A percentile compares a stretch with the other conserved stretches of the same genome.
Conservation (phyloP, 2,888 invertebrate species). For the Cylloceria caligata region DNA sequence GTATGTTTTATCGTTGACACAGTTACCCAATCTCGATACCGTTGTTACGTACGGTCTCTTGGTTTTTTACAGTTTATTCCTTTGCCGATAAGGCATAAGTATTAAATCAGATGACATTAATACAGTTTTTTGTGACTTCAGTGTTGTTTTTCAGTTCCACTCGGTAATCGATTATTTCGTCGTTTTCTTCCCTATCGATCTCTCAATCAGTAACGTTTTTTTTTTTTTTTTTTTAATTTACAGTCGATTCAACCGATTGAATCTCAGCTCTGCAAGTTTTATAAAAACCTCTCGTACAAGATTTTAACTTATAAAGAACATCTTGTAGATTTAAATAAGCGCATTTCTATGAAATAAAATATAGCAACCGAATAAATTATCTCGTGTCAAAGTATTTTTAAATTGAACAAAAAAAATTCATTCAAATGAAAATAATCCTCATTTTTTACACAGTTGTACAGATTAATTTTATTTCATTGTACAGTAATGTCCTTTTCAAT, state of each 20-base stretch:
- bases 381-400: no score
- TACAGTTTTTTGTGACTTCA: conserved; percentile 36
- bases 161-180: conserved; percentile 49
- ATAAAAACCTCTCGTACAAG: background rate
- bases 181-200: conserved; percentile 19
- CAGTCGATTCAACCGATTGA: background rate
- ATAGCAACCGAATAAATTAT: no score
- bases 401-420: no score
- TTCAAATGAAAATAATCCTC: background rate
- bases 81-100: conserved; percentile 54
- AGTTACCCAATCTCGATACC: conserved; percentile 35
- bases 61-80: conserved; percentile 42
- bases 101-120: conserved; percentile 61
- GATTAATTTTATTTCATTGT: background rate
- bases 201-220: conserved; percentile 26
- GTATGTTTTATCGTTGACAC: background rate
- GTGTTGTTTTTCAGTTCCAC: conserved; percentile 16
- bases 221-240: background rate
- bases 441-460: background rate
- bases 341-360: background rate
- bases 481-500: no score
- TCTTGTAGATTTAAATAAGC: no score
- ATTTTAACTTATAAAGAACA: no score
- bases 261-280: conserved; percentile 5
- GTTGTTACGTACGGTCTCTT: conserved; percentile 38